Percentiles rank a stretch among this genome's conserved stretches.
Evolutionary conservation across 2,113 vertebrate genomes (phyloP).

Genomic region (Beaufortia kweichowensis): DNA sequence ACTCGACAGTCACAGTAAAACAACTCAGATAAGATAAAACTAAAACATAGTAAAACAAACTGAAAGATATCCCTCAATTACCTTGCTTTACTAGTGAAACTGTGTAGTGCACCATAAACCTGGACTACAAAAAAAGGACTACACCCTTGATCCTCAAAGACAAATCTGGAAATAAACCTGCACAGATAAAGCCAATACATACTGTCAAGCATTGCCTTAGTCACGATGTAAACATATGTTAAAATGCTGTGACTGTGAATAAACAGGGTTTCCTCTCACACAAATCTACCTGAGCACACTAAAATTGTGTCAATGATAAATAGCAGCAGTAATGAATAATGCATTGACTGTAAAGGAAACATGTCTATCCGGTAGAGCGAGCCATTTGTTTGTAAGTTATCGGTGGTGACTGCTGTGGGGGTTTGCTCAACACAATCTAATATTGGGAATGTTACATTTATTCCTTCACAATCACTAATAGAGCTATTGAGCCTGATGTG

Average conservation of each 20-base stretch:
- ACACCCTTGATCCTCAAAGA: too few relatives aligned
- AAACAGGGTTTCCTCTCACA: background rate
- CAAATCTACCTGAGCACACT: background rate
- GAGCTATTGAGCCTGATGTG: slow-evolving; percentile 19
- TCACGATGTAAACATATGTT: slow-evolving; percentile 8
- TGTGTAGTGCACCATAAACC: too few relatives aligned
- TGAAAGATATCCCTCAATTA: background rate
- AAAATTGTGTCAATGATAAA: slow-evolving; percentile 44
- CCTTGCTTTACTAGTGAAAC: background rate
- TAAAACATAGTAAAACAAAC: background rate
- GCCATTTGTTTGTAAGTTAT: slow-evolving; percentile 15
- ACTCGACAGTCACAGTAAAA: background rate
- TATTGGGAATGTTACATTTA: slow-evolving; percentile 23
- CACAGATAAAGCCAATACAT: background rate
- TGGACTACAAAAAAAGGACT: too few relatives aligned
- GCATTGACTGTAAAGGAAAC: slow-evolving; percentile 39
- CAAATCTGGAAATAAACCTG: background rate
- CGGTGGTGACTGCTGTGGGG: background rate
- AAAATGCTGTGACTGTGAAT: background rate
- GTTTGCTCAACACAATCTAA: slow-evolving; percentile 35
- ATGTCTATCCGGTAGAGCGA: slow-evolving; percentile 19
- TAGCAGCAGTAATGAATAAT: slow-evolving; percentile 43
- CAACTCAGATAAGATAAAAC: background rate
- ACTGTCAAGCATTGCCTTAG: background rate
- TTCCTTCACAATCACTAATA: slow-evolving; percentile 23